Evolutionary conservation across 2,888 invertebrate genomes (phyloP), one percentile per base, ranked within the genome.

Genomic region (Entomobrya proxima): DNA sequence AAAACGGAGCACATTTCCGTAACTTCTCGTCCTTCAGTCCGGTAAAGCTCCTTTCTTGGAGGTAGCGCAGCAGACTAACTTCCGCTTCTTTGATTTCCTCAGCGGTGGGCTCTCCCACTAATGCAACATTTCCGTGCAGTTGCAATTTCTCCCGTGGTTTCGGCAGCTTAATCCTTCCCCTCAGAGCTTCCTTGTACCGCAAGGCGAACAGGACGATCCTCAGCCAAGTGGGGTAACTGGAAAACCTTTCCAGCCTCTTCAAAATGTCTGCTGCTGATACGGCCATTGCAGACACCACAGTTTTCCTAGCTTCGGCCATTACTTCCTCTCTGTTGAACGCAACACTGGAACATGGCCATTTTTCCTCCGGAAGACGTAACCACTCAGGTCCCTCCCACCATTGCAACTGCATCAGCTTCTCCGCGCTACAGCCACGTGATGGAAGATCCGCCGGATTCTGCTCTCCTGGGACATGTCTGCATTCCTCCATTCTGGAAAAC

Each of bases 341-440:
- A 40, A 18, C 44, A 30, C 6, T n/a, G 5, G 64, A 83, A 7
- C 2, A 2, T 6, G 83, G 83, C 83, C 83, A 83, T 5, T 24
- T 9, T 1, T 61, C 27, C n/a, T n/a, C 18, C 0, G 18, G n/a
- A 7, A 15, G 15, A 4, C 30, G 11, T 13, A 83, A 27, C 82
- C 82, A 83, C 1, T 24, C 18, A 1, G 82, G 82, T 24, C 82
- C 82, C 50, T 83, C 76, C 82, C 82, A 83, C 64, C 64, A 83
- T 47, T 32, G 2, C 2, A 35, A 30, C n/a, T 27, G 15, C 21
- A 74, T 11, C 3, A 81, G 27, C 7, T n/a, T 15, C 2, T 13
- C 15, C 7, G 21, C 74, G 7, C 1, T 24, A 18, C 76, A 75
- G 2, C 83, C 76, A 32, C 83, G 15, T 4, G 83, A 83, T 5